Evolutionary conservation across 2,888 invertebrate species (phyloP), one percentile per base, ranked within the genome.

Genomic region (Gastracanthus pulcherrimus): DNA sequence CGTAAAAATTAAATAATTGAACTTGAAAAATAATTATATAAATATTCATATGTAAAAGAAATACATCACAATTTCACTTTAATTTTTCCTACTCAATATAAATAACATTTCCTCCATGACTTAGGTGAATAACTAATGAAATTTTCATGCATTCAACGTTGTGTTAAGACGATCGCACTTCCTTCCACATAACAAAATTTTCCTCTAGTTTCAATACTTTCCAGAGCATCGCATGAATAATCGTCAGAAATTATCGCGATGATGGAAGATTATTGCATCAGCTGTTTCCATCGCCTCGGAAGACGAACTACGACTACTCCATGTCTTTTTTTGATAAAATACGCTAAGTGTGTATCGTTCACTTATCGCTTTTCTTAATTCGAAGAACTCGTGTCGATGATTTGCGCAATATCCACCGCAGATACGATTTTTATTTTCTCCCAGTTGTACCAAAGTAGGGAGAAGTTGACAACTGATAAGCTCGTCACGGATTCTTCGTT

Each of bases 291-390:
- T 48, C n/a, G 31, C 7, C 29, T 58, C 13, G 4, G 29, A 38
- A 3, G 26, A 9, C n/a, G 4, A 7, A 19, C 38, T 3, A 34
- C 58, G n/a, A 7, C 19, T 9, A 51, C 62, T 3, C n/a, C 62
- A 7, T n/a, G n/a, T 13, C 7, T 34, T 55, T 72, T 62, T 76
- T 67, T 29, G 11, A 55, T 9, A 36, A 62, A 74, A 48, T n/a
- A 45, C 29, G 3, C n/a, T n/a, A 26, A 23, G 29, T 48, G n/a
- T n/a, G 3, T 62, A 62, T 62, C 13, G 48, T 2, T 16, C 36
- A 48, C 23, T 76, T 67, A 77, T 70, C 71, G 51, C 45, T 51
- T 64, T 51, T 71, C 77, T 71, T 60, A 70, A 70, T 70, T 70
- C 77, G 75, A 41, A 19, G 76, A 76, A 76, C 67, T 55, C 67